Evolutionary conservation across 2,797 vertebrate genomes (phyloP).

Genomic region (Cottoperca gobio): DNA sequence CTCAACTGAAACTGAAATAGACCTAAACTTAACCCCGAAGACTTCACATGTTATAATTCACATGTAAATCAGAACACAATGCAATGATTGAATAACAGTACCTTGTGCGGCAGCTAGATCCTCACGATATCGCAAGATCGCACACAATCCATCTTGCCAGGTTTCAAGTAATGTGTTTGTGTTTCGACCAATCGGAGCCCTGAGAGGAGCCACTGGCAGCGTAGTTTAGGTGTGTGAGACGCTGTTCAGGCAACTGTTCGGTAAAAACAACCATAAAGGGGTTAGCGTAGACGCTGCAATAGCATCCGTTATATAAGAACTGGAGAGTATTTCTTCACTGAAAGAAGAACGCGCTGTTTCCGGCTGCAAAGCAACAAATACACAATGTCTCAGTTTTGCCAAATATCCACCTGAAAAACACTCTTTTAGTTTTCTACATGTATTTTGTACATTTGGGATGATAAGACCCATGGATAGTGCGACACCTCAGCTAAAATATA

Average conservation of each 20-base stretch:
- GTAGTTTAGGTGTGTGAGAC: no score
- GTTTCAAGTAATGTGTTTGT: no score
- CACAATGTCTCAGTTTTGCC: constrained; percentile 1
- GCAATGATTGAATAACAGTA: background rate
- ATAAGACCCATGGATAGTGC: background rate
- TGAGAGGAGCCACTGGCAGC: no score
- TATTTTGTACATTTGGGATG: background rate
- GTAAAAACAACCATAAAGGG: no score
- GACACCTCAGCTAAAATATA: background rate
- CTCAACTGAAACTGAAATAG: constrained; percentile 42
- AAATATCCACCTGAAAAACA: background rate
- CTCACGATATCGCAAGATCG: no score
- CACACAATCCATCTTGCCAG: no score
- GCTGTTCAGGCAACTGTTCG: no score
- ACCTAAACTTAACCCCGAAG: constrained; percentile 44
- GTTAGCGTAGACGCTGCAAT: no score
- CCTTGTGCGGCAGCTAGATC: no score
- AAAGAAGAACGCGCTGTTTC: constrained; percentile 19
- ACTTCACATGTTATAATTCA: background rate
- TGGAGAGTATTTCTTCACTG: no score
- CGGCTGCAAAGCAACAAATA: constrained; percentile 32
- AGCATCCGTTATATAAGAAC: no score
- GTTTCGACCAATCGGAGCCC: no score
- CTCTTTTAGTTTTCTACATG: background rate
- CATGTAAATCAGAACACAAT: background rate